A percentile compares a stretch with the other conserved stretches of the same genome.
phyloP scores from a whole-genome alignment of 2,797 vertebrate species.

The Amazonetta brasiliensis region DNA sequence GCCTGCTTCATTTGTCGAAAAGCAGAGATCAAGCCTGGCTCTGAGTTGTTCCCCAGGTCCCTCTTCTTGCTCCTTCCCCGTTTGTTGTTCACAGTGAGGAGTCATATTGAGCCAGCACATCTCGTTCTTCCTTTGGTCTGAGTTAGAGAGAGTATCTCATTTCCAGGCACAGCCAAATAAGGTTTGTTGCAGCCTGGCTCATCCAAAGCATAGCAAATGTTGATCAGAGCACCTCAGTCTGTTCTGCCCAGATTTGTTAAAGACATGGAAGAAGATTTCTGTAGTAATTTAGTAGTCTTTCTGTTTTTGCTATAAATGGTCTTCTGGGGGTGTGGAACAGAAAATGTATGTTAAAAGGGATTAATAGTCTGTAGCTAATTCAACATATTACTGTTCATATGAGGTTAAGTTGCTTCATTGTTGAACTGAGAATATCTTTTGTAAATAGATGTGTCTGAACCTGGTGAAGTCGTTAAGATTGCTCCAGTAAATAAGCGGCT shows the following conservation, averaged over 20 bases:
- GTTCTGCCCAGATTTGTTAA: not conserved
- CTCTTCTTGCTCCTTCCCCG: not conserved
- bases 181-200: not conserved
- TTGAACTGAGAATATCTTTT: slow-evolving; percentile 5
- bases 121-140: not conserved
- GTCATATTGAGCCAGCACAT: not conserved
- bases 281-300: not conserved
- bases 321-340: not conserved
- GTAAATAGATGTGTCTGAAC: slow-evolving; percentile 31
- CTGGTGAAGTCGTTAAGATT: slow-evolving; percentile 27
- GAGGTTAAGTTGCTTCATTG: slow-evolving; percentile 1
- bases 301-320: not conserved
- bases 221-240: not conserved
- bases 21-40: not conserved
- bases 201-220: not conserved
- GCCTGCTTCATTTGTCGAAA: not conserved
- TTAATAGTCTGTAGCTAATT: not conserved
- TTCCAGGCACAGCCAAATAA: slow-evolving; percentile 8
- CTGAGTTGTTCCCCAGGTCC: not conserved
- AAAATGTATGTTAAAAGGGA: not conserved
- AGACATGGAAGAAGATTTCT: not conserved
- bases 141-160: not conserved
- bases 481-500: slow-evolving; percentile 49
- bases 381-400: not conserved
- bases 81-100: not conserved